Evolutionary conservation across 2,888 invertebrate species (phyloP).

Genomic region (Drosophila phalerata): DNA sequence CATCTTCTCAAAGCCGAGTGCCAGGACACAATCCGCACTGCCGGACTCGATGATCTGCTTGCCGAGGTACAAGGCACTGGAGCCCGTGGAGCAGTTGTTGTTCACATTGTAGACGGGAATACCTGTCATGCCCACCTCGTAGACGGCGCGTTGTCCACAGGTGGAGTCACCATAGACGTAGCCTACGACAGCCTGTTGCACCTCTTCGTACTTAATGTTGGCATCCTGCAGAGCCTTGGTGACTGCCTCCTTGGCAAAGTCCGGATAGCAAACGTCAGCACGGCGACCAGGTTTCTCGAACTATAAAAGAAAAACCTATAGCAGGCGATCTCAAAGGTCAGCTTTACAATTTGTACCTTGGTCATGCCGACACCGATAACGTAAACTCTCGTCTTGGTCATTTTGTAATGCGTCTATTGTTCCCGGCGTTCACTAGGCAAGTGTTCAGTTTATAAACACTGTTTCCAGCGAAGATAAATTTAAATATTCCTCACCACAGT

Average conservation of each 20-base stretch:
- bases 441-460: too few relatives aligned
- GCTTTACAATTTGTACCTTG: constrained; percentile 87
- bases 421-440: constrained; percentile 17
- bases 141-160: constrained; percentile 96
- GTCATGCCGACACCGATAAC: constrained; percentile 99
- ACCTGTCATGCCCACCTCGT: constrained; percentile 97
- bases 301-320: constrained; percentile 81
- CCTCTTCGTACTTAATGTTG: constrained; percentile 89
- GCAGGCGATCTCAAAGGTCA: constrained; percentile 52
- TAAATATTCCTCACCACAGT: too few relatives aligned
- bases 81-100: constrained; percentile 99
- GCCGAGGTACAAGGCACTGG: constrained; percentile 95
- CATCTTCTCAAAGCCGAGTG: constrained; percentile 99
- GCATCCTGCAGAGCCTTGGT: constrained; percentile 94
- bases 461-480: too few relatives aligned
- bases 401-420: constrained; percentile 41
- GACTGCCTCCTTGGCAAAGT: constrained; percentile 97
- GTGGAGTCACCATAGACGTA: constrained; percentile 98
- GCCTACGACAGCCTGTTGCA: constrained; percentile 96
- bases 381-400: constrained; percentile 88
- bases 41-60: constrained; percentile 97
- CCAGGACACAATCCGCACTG: constrained; percentile 94
- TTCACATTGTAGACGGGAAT: constrained; percentile 99
- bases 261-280: constrained; percentile 95
- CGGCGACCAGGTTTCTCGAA: constrained; percentile 96